phyloP scores from a whole-genome alignment of 2,113 vertebrate genomes.

The Marcusenius ussheri region DNA sequence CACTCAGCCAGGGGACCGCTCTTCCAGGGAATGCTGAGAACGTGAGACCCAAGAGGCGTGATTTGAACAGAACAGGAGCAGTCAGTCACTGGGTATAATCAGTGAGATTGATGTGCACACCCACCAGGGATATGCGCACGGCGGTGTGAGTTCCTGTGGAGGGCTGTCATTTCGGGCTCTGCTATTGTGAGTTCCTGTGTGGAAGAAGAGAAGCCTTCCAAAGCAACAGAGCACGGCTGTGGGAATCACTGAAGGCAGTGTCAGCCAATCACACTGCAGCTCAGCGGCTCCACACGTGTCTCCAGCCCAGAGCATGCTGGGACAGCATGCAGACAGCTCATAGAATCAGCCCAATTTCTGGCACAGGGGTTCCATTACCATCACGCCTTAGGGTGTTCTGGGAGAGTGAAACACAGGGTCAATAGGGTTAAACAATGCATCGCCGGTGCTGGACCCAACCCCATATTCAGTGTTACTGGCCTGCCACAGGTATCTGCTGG shows the following conservation, averaged over 20 bases:
- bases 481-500: not conserved
- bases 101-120: not conserved
- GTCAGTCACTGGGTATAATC: not conserved
- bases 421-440: not conserved
- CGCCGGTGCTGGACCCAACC: not conserved
- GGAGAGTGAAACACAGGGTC: not conserved
- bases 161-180: not conserved
- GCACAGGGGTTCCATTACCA: not conserved
- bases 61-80: not conserved
- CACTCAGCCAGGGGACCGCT: not conserved
- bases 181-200: not conserved
- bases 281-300: not conserved
- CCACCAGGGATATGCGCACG: not conserved
- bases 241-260: not conserved
- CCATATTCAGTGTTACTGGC: not conserved
- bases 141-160: not conserved
- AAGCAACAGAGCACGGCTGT: not conserved
- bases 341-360: not conserved
- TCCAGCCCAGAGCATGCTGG: not conserved
- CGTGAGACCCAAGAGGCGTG: not conserved
- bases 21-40: not conserved
- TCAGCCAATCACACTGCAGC: not conserved
- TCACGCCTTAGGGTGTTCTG: not conserved
- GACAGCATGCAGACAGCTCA: not conserved
- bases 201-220: not conserved